phyloP scores from a whole-genome alignment of 2,113 vertebrate species.

The Scophthalmus maximus region DNA sequence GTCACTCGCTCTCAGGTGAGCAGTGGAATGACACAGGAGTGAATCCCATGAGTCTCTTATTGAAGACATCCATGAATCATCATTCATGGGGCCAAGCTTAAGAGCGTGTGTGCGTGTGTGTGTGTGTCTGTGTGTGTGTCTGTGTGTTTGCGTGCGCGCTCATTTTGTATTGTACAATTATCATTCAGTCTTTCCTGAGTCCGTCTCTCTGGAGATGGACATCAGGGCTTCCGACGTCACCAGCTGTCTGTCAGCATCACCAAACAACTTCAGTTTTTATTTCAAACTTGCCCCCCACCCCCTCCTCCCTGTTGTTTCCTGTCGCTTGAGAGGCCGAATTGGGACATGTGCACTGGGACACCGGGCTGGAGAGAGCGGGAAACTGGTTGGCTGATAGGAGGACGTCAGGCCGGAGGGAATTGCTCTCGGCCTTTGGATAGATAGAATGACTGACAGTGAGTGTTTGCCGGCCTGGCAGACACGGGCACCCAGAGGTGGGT shows the following conservation, averaged over 20 bases:
- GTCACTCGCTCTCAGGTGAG: conserved; percentile 31
- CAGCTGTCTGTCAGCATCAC: conserved; percentile 39
- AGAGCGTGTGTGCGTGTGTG: neutral
- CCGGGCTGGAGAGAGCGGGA: conserved; percentile 20
- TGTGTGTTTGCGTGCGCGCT: neutral
- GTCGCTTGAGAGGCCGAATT: conserved; percentile 48
- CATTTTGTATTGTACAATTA: conserved; percentile 20
- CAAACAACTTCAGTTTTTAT: conserved; percentile 46
- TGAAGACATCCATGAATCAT: conserved; percentile 48
- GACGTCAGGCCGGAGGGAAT: conserved; percentile 52
- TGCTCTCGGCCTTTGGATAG: conserved; percentile 46
- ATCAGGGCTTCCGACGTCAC: conserved; percentile 46
- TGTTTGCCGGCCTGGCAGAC: conserved; percentile 65
- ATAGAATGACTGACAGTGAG: conserved; percentile 72
- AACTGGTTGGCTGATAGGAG: conserved; percentile 57
- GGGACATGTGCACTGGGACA: conserved; percentile 51
- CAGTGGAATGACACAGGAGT: conserved; percentile 27
- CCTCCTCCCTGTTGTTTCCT: too few relatives aligned
- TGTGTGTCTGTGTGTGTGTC: neutral
- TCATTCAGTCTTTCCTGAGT: conserved; percentile 20
- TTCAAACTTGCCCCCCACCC: neutral
- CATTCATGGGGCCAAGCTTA: conserved; percentile 8
- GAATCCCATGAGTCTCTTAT: conserved; percentile 25
- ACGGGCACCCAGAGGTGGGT: conserved; percentile 66
- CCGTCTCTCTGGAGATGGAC: conserved; percentile 33